Base-by-base conservation (phyloP, 30 jellyfish, hydroid and myxozoan species). In the Hydractinia echinata region DNA sequence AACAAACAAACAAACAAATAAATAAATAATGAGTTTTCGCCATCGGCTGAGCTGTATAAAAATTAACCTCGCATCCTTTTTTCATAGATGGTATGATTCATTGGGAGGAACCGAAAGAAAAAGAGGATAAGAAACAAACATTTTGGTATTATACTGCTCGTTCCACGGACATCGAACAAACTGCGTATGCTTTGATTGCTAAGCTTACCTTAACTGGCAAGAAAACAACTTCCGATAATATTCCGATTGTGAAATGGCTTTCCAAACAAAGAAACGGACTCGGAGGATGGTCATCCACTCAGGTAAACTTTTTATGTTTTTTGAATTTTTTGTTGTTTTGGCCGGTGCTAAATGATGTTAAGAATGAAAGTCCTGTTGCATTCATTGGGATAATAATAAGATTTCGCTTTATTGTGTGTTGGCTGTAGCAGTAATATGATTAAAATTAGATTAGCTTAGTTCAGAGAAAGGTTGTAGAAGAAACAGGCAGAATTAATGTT, bases 281-380 rank as follows among this genome's bases (percentile, higher is more conserved):
- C 13, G 98, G 98, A 53, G 98, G 98, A 16, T 92, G 91, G 89
- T 79, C 98, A 39, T 92, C 98, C 0, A 92, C 98, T 2, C 98
- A 92, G 96, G 98, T 92, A 76, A 7, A 13, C 19, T 64, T 64
- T 16, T 11, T 13, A 3, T 3, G 19, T 1, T 13, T 58, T 58
- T 58, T 30, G 2, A 2, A 30, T 30, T 30, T 30, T 30, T 2
- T 30, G 44, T 30, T 30, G 44, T 30, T 30, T 30, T 1, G 44
- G 44, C 44, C 44, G 44, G 44, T 30, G 44, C 44, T 30, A 30
- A 1, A 30, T 30, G 44, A 30, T 30, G 2, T 30, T 30, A 30
- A 1, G 44, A 30, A 30, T 30, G 44, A 30, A 30, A 30, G 2
- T 30, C 44, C 44, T 0, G 1, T 30, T 30, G 2, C 44, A 30